Conservation (phyloP, 2,888 invertebrate species). For the Conops quadrifasciatus region DNA sequence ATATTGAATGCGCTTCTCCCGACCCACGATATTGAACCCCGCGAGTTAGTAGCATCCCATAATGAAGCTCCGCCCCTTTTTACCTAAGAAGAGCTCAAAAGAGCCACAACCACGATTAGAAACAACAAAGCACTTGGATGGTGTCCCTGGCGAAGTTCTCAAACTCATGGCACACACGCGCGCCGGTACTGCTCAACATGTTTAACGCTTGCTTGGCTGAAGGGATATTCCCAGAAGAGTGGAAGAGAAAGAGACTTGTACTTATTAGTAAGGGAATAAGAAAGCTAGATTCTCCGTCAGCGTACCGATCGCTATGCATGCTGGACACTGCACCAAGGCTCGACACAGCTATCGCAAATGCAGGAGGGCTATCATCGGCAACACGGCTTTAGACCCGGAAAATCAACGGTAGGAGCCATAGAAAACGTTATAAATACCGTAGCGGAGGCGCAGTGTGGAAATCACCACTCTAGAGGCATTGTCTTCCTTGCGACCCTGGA, state of each 20-base stretch:
- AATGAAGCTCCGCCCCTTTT: background rate
- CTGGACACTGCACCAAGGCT: constrained; percentile 29
- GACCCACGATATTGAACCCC: background rate
- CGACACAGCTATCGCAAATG: constrained; percentile 6
- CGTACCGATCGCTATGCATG: constrained; percentile 34
- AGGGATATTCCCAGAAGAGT: constrained; percentile 30
- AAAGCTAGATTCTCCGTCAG: constrained; percentile 28
- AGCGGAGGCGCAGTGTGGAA: background rate
- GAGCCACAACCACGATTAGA: background rate
- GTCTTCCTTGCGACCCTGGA: constrained; percentile 8
- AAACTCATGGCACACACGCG: constrained; percentile 25
- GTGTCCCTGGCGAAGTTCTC: constrained; percentile 35
- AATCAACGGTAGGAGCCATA: constrained; percentile 30
- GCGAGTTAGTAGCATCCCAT: background rate
- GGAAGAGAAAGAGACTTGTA: constrained; percentile 34
- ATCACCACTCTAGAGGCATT: background rate
- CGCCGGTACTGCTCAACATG: constrained; percentile 32
- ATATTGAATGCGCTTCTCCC: background rate
- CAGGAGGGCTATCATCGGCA: constrained; percentile 28
- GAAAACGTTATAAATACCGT: constrained; percentile 11
- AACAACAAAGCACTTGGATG: constrained; percentile 32
- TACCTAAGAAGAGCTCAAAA: constrained; percentile 2
- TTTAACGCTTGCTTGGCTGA: constrained; percentile 29
- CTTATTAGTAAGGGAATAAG: constrained; percentile 34
- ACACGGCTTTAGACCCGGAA: constrained; percentile 29